Evolutionary conservation across 2,113 vertebrate species (phyloP), one percentile per base, ranked within the genome.

Genomic region (Phylloscopus trochilus): DNA sequence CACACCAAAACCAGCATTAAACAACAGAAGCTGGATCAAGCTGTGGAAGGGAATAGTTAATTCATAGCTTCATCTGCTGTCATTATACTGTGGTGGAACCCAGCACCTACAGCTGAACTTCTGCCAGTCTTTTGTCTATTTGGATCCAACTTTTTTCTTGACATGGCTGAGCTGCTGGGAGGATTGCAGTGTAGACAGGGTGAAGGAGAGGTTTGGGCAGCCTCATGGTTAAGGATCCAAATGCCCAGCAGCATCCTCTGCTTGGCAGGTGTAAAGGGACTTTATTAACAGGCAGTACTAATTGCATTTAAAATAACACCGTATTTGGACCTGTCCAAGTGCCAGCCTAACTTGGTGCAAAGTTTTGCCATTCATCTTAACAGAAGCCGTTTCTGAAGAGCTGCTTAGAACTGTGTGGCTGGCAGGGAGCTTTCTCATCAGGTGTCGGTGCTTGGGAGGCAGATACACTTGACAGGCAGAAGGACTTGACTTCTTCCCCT

Each of bases 401-500:
- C 37, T 78, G 41, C 72, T 92, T 80, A 37, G 83, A 63, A 37
- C 72, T 68, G 18, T 20, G 74, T 93, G 78, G 47, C 89, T 89
- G 91, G 80, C 77, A 86, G 69, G 30, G 56, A 89, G 85, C 31
- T 35, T 94, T 94, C 85, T 94, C 8, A 0, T 83, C 2, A 13
- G 85, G 56, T 67, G n/a, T n/a, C n/a, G 0, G 82, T 87, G 86
- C 83, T 93, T 87, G 80, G 88, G 43, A 92, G 86, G 94, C 69
- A 33, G 83, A 81, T 79, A 73, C 76, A 78, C 90, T 93, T 90
- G 93, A 93, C 79, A 96, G 59, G 93, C 76, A 95, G 69, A 92
- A 93, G 62, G 86, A 96, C 90, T 95, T 94, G 92, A 95, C 93
- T 96, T 95, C 89, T 89, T 87, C 86, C 80, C 88, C 73, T 96